Percentiles rank a stretch among this genome's conserved stretches.
These are phyloP conservation scores for Rhinoderma darwinii DNA, from an alignment of 2,113 vertebrate species.

Conservation along the genomic window DNA sequence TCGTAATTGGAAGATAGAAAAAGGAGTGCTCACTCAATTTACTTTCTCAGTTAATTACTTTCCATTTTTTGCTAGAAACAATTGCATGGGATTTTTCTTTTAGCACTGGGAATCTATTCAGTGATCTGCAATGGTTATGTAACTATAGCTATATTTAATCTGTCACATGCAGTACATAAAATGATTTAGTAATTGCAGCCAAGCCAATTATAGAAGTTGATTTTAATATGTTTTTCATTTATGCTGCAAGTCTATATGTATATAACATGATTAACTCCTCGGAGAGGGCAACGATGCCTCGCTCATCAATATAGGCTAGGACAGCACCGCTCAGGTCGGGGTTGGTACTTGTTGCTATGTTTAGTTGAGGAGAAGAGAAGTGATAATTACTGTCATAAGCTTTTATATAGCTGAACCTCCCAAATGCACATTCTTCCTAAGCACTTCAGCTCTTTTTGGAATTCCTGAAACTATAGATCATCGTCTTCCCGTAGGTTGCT, in stretches of 20 bases:
- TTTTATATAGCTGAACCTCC: background rate
- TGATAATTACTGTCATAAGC: slow-evolving; percentile 48
- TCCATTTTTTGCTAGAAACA: slow-evolving; percentile 13
- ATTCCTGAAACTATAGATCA: background rate
- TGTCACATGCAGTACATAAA: slow-evolving; percentile 51
- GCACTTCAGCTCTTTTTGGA: background rate
- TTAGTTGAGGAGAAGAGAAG: slow-evolving; percentile 33
- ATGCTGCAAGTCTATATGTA: slow-evolving; percentile 45
- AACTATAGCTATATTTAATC: slow-evolving; percentile 52
- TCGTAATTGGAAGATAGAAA: slow-evolving; percentile 32
- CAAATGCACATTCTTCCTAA: background rate
- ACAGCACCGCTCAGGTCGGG: slow-evolving; percentile 1
- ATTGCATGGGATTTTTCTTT: slow-evolving; percentile 37
- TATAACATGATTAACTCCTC: slow-evolving; percentile 48
- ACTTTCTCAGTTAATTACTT: slow-evolving; percentile 36
- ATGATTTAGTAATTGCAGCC: slow-evolving; percentile 50
- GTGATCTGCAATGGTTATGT: slow-evolving; percentile 36
- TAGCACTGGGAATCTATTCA: slow-evolving; percentile 18
- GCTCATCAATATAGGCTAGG: slow-evolving; percentile 12
- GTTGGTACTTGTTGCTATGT: slow-evolving; percentile 25
- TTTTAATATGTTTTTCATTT: slow-evolving; percentile 51
- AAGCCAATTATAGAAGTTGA: slow-evolving; percentile 40
- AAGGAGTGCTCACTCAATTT: slow-evolving; percentile 23
- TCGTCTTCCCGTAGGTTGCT: background rate
- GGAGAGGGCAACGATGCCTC: slow-evolving; percentile 11